phyloP scores from a whole-genome alignment of 2,113 vertebrate genomes.

The Thamnaconus septentrionalis region DNA sequence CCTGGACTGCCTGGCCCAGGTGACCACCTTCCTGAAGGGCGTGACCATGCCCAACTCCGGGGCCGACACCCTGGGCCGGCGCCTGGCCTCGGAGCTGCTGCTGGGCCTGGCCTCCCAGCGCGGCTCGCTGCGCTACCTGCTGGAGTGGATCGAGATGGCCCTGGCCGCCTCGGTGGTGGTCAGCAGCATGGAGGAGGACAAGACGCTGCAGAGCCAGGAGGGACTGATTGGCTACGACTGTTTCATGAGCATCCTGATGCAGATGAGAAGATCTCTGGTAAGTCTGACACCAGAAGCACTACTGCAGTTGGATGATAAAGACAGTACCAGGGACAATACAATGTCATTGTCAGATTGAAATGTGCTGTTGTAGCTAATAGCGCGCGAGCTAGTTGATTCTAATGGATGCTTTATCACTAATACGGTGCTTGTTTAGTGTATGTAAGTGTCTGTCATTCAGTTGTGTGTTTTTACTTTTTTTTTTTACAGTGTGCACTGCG shows the following conservation, averaged over 20 bases:
- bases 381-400: too few relatives aligned
- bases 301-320: too few relatives aligned
- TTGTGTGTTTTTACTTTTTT: too few relatives aligned
- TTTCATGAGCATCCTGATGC: slow-evolving; percentile 94
- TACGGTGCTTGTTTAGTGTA: too few relatives aligned
- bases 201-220: slow-evolving; percentile 80
- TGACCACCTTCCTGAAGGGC: slow-evolving; percentile 93
- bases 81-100: slow-evolving; percentile 91
- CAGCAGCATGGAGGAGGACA: slow-evolving; percentile 85
- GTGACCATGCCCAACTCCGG: slow-evolving; percentile 96
- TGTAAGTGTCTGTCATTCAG: too few relatives aligned
- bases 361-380: too few relatives aligned
- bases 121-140: slow-evolving; percentile 89
- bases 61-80: slow-evolving; percentile 89
- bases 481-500: too few relatives aligned
- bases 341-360: too few relatives aligned
- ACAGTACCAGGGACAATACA: too few relatives aligned
- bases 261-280: slow-evolving; percentile 98
- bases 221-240: slow-evolving; percentile 95
- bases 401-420: too few relatives aligned
- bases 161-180: slow-evolving; percentile 89
- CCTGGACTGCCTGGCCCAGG: slow-evolving; percentile 95
- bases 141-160: slow-evolving; percentile 96
- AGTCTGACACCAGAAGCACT: slow-evolving; percentile 33
- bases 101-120: slow-evolving; percentile 93